A percentile compares a stretch with the other conserved stretches of the same genome.
Evolutionary conservation across 2,113 vertebrate species (phyloP).

Genomic region (Brienomyrus longianalis): DNA sequence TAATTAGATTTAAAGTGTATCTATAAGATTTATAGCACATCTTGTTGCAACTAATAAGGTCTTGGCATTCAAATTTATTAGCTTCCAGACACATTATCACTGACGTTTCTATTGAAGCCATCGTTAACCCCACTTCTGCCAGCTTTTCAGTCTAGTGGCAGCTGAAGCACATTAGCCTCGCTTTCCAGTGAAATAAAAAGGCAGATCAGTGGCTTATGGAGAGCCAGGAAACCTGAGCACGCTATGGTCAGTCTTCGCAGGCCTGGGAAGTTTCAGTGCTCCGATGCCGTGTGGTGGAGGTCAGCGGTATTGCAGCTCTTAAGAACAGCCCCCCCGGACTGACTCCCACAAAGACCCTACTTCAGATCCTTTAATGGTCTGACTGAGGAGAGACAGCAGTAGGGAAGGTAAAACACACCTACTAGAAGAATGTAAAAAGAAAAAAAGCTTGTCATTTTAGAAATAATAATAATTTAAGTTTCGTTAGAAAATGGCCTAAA

Average conservation of each 20-base stretch:
- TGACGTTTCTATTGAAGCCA: neutral
- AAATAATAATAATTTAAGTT: neutral
- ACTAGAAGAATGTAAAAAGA: neutral
- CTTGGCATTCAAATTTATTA: neutral
- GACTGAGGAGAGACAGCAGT: neutral
- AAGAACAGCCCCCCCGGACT: neutral
- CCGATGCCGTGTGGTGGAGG: neutral
- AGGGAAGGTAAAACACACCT: neutral
- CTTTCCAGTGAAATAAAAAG: neutral
- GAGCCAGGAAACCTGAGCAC: neutral
- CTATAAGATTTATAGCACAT: neutral
- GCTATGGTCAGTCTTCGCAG: neutral
- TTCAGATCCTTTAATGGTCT: neutral
- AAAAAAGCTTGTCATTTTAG: neutral
- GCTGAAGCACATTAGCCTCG: neutral
- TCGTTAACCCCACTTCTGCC: neutral
- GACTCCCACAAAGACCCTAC: neutral
- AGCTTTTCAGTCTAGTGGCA: neutral
- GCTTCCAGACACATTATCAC: neutral
- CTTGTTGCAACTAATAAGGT: neutral
- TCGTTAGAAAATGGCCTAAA: neutral
- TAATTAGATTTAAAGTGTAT: neutral
- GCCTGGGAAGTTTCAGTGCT: neutral
- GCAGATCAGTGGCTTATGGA: neutral
- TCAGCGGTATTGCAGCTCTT: neutral